Conservation (phyloP, 2,113 vertebrate species). For the Bos taurus region ARS-UCD2.0 NC_037340.1:50869501-50870000, state of each 20-base stretch:
- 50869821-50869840: neutral
- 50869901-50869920: neutral
- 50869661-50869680: neutral
- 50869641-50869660: neutral
- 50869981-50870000: neutral
- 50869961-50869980: neutral
- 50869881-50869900: neutral
- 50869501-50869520: neutral
- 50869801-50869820: neutral
- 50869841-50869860: neutral
- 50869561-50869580: neutral
- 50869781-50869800: neutral
- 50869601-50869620: accelerated
- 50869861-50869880: neutral
- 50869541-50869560: neutral
- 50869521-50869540: neutral
- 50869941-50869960: neutral
- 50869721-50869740: neutral
- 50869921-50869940: neutral
- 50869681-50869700: neutral
- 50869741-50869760: neutral
- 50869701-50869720: neutral
- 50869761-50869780: neutral
- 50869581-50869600: neutral
- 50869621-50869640: neutral